phyloP scores from a whole-genome alignment of 2,797 vertebrate species.

The Lerista edwardsae region DNA sequence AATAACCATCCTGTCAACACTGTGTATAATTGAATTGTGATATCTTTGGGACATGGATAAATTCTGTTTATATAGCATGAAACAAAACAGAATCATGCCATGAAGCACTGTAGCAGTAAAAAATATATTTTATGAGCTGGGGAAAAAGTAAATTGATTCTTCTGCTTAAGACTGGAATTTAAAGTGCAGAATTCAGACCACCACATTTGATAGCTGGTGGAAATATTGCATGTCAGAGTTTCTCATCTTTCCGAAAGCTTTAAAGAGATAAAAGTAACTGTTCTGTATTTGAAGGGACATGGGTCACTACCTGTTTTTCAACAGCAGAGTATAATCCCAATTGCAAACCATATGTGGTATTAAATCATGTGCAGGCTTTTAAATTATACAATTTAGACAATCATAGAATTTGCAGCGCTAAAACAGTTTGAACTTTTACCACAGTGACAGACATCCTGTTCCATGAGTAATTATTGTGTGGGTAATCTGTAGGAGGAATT shows the following conservation, averaged over 20 bases:
- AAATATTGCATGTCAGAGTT: background rate
- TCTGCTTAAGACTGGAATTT: conserved; percentile 15
- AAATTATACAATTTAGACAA: background rate
- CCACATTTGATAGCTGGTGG: background rate
- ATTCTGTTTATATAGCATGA: conserved; percentile 5
- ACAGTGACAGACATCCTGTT: background rate
- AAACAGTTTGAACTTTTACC: background rate
- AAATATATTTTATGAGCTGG: conserved; percentile 28
- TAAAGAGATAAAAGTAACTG: background rate
- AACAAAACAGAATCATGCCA: conserved; percentile 9
- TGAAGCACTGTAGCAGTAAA: conserved; percentile 15
- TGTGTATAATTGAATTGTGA: conserved; percentile 12
- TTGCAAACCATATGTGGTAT: background rate
- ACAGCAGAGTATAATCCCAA: background rate
- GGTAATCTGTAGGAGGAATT: background rate
- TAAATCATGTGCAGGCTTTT: background rate
- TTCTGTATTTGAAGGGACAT: background rate
- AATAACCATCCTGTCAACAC: conserved; percentile 41
- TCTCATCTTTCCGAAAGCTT: background rate
- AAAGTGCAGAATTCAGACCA: conserved; percentile 1
- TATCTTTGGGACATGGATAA: conserved; percentile 35
- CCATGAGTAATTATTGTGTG: background rate
- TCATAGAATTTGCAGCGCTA: background rate
- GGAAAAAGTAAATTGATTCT: conserved; percentile 16
- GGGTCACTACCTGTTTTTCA: background rate